phyloP scores from a whole-genome alignment of 2,797 vertebrate genomes.

The Notamacropus eugenii region DNA sequence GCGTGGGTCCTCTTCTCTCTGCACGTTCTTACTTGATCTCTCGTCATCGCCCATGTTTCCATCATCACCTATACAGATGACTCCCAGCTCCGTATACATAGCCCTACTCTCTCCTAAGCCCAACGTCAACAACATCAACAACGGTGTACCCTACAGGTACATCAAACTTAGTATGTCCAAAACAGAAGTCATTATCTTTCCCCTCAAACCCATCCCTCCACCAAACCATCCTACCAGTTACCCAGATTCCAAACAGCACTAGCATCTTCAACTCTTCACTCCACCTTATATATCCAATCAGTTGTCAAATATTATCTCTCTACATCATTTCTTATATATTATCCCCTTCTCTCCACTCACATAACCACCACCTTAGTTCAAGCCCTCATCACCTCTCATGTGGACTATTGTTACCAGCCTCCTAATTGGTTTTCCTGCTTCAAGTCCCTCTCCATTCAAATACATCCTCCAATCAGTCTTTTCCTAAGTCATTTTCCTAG shows the following conservation, averaged over 20 bases:
- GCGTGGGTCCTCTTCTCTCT: background rate
- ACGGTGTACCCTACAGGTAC: background rate
- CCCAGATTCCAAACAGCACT: background rate
- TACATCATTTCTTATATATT: background rate
- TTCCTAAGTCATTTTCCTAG: background rate
- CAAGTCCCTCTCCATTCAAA: background rate
- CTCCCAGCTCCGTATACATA: background rate
- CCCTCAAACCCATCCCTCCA: background rate
- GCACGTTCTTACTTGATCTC: background rate
- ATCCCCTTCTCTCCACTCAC: background rate
- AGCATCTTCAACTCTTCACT: background rate
- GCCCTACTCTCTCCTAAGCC: background rate
- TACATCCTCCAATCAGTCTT: background rate
- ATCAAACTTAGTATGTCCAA: background rate
- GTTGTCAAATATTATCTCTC: background rate
- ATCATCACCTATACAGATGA: background rate
- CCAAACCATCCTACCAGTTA: background rate
- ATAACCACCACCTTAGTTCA: background rate
- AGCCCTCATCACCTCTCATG: background rate
- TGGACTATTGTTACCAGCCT: background rate
- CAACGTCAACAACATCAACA: background rate
- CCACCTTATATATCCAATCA: background rate
- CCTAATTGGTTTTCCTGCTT: background rate
- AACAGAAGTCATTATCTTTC: background rate
- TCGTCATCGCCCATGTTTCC: background rate